Conservation (phyloP, 1,140 invertebrate species). For the Dysdera silvatica region DNA sequence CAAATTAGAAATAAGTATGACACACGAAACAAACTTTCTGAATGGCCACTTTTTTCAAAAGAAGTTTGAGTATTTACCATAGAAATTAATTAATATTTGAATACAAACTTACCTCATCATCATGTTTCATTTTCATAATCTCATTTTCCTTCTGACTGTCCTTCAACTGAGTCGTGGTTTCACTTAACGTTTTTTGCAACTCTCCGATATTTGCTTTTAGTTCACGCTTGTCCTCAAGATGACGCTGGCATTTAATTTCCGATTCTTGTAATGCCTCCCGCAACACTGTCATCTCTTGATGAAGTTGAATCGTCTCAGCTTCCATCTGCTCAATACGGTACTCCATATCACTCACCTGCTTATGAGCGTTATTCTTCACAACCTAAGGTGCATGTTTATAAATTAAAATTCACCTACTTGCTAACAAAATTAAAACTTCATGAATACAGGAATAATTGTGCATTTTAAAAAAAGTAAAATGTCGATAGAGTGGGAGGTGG, state of each 20-base stretch:
- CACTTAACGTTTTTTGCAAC: conserved; percentile 57
- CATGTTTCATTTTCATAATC: conserved; percentile 52
- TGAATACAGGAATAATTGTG: background rate
- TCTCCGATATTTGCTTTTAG: conserved; percentile 58
- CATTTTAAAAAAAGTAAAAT: background rate
- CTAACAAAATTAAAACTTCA: background rate
- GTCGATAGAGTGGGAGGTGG: no score
- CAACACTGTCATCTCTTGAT: conserved; percentile 60
- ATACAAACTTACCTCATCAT: conserved; percentile 30
- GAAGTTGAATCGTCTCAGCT: conserved; percentile 60
- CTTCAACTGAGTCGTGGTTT: conserved; percentile 49
- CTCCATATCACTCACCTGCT: conserved; percentile 67
- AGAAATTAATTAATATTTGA: no score
- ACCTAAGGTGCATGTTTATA: conserved; percentile 43
- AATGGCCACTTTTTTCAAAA: no score
- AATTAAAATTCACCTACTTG: background rate
- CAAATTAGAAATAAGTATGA: no score
- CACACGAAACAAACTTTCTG: no score
- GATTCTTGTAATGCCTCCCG: conserved; percentile 41
- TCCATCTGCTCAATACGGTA: conserved; percentile 63
- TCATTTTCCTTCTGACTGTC: conserved; percentile 53
- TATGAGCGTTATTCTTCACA: conserved; percentile 70
- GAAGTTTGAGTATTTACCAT: no score
- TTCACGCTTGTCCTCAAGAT: conserved; percentile 66
- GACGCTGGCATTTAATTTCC: conserved; percentile 53